Evolutionary conservation across 1,140 invertebrate species (phyloP), one percentile per base, ranked within the genome.

Genomic region (Drosophila pruinosa): DNA sequence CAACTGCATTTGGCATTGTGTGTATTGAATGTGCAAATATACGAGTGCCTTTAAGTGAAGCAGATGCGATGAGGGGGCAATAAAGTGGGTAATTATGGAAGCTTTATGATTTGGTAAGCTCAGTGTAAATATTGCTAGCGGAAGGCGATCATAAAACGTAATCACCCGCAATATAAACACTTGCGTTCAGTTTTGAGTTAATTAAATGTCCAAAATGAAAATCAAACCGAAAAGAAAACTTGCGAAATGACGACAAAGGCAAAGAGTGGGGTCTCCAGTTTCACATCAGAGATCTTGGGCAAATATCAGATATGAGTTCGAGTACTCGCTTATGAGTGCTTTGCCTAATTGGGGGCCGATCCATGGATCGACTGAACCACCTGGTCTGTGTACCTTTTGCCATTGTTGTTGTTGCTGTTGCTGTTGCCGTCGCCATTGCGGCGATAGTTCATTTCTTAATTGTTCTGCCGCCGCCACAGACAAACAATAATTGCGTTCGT

Each of bases 391-490:
- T 14, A 39, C 14, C 43, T 48, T 12, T 41, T 4, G 10, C n/a
- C 12, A 28, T 59, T 14, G 21, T 47, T 65, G 72, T 73, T 41
- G 28, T 59, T 8, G 21, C 47, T 39, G 41, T 58, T 12, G 19
- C 59, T 22, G 17, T 38, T 52, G 22, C 39, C 45, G 64, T 39
- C 39, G 56, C 36, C 21, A 52, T 59, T 65, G 72, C 73, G 45
- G 62, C 73, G 69, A 88, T 88, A 86, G 81, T 86, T 86, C 82
- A 88, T 88, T 86, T 75, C 82, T 88, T 85, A 85, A 85, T 85
- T 85, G 81, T 81, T 88, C 72, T 50, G 64, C 63, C 52, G 68
- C 52, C 65, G 74, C 58, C 38, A 19, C 75, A 65, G 36, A 69
- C 78, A 67, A 77, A 81, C 82, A 88, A 88, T 82, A 88, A 88